Conservation (phyloP, 2,113 vertebrate species). For the Dolichotis patagonum region DNA sequence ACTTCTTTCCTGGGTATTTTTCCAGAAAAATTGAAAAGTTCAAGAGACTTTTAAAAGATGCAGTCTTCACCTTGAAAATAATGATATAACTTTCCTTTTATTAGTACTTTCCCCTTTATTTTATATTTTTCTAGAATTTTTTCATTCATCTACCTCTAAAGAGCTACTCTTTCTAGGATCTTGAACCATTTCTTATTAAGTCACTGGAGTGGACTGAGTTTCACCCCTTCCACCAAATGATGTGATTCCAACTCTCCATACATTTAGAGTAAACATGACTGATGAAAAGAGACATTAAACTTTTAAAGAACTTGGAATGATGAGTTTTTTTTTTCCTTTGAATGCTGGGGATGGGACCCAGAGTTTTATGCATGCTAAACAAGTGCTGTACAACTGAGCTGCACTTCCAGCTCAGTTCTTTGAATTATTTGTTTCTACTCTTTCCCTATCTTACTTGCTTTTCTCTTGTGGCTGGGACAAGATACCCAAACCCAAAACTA, state of each 20-base stretch:
- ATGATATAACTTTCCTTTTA: not conserved
- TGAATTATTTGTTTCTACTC: not conserved
- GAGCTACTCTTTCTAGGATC: not conserved
- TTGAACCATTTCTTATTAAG: not conserved
- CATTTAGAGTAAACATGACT: not conserved
- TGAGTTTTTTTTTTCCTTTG: not conserved
- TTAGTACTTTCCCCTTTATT: slow-evolving; percentile 1
- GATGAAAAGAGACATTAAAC: slow-evolving; percentile 8
- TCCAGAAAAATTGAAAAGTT: too few species aligned
- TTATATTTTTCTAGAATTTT: not conserved
- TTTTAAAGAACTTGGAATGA: not conserved
- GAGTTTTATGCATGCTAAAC: not conserved
- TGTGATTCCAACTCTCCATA: not conserved
- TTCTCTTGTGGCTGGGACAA: too few species aligned
- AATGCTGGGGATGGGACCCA: not conserved
- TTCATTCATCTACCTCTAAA: not conserved
- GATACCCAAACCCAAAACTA: too few species aligned
- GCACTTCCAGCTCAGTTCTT: not conserved
- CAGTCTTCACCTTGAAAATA: slow-evolving; percentile 26
- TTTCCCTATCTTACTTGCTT: too few species aligned
- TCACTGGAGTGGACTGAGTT: not conserved
- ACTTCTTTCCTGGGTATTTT: too few species aligned
- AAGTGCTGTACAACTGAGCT: not conserved
- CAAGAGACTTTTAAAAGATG: not conserved
- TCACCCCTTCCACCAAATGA: slow-evolving; percentile 30